Evolutionary conservation across 1,140 invertebrate species (phyloP), one percentile per base, ranked within the genome.

Genomic region (Eriosoma lanigerum): DNA sequence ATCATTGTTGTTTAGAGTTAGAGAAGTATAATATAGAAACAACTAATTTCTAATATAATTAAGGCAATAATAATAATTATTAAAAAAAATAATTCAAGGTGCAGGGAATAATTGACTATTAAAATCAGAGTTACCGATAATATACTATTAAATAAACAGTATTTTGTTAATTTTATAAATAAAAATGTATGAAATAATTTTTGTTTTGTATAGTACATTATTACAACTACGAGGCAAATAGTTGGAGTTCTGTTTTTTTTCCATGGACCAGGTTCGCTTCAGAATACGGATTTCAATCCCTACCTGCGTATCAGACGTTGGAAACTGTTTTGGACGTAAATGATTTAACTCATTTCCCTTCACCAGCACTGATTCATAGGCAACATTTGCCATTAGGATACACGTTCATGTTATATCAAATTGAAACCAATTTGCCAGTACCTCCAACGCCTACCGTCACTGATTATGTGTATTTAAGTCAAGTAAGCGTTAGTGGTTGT

Each of bases 271-370:
- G 97, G 82, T 98, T 99, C 86, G 90, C 92, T 21, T 97, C 96
- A 0, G 98, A 99, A 86, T 99, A 97, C 85, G 98, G 98, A 15
- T 93, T 96, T 82, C 96, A 98, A 86, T 94, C 96, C 5, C 87
- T 94, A 54, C 95, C 96, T 0, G 91, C 91, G 8, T 85, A 91
- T 17, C 85, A 87, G 38, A 90, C 92, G 4, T 86, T 93, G 83
- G 83, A 82, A 81, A 88, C 88, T 24, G 90, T 88, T 0, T 89
- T 89, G 2, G 84, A 87, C 38, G 19, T 17, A 50, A 48, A 88
- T 46, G 92, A 97, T 85, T 89, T 93, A 75, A 84, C 84, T 21
- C 32, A 85, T n/a, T 75, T 90, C 32, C 84, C 86, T 6, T 93
- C 90, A 73, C 82, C 88, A 1, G 89, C 93, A 58, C 87, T 94